These are phyloP conservation scores for Hyperopisus bebe DNA, from an alignment of 2,113 vertebrate species.

Conservation along the genomic window DNA sequence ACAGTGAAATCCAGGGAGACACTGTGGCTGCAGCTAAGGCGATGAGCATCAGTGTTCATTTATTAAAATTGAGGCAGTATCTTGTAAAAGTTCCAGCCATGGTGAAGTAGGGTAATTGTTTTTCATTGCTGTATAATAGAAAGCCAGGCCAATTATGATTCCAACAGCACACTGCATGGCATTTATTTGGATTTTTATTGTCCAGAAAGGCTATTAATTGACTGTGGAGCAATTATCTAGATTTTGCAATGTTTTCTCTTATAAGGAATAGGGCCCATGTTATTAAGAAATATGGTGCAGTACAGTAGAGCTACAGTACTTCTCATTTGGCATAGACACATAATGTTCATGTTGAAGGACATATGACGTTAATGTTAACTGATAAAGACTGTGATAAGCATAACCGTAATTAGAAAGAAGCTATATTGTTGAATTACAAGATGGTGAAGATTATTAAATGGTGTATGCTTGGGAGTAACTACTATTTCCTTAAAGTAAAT, in stretches of 20 bases:
- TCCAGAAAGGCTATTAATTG: not conserved
- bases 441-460: not conserved
- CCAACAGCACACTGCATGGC: not conserved
- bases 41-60: slow-evolving; percentile 13
- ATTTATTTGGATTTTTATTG: not conserved
- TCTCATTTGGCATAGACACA: not conserved
- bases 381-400: not conserved
- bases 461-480: not conserved
- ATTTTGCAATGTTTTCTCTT: not conserved
- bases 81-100: slow-evolving; percentile 21
- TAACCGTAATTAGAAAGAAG: not conserved
- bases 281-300: not conserved
- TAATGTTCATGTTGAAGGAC: not conserved
- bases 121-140: not conserved
- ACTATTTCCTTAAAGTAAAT: not conserved
- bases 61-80: slow-evolving; percentile 23
- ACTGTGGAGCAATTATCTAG: slow-evolving; percentile 2
- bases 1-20: not conserved
- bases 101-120: slow-evolving; percentile 31
- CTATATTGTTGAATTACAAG: not conserved
- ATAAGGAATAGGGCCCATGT: not conserved
- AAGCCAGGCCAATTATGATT: not conserved
- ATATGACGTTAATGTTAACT: not conserved
- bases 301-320: not conserved
- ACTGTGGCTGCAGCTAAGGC: not conserved